phyloP scores from a whole-genome alignment of 2,113 vertebrate genomes.

The Lonchura striata region DNA sequence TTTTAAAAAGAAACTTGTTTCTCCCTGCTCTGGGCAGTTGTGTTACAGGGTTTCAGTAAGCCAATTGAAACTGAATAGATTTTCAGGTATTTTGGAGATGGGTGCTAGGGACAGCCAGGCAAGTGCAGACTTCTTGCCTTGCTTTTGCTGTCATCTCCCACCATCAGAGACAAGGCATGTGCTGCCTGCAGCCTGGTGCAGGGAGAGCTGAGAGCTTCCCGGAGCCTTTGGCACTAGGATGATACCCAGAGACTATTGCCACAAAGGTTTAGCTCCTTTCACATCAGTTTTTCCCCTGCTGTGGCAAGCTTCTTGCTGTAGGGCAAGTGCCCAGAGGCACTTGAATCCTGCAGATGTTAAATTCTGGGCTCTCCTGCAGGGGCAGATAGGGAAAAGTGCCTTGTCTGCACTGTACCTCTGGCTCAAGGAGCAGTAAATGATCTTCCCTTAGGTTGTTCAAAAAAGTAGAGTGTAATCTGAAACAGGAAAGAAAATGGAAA shows the following conservation, averaged over 20 bases:
- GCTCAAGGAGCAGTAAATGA: not conserved
- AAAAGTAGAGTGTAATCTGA: not conserved
- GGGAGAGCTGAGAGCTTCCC: not conserved
- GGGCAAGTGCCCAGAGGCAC: fast-evolving
- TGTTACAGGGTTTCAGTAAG: not conserved
- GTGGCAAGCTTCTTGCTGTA: not conserved
- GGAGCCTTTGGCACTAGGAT: not conserved
- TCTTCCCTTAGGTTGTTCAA: not conserved
- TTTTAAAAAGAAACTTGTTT: constrained; percentile 6
- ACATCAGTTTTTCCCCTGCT: fast-evolving
- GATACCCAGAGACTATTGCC: not conserved
- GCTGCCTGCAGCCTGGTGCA: not conserved
- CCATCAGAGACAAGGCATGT: fast-evolving
- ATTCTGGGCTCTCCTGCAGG: not conserved
- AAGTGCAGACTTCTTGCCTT: not conserved
- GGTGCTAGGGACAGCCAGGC: not conserved
- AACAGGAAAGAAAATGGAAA: not conserved
- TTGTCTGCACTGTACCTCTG: too few species aligned
- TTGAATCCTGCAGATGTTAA: not conserved
- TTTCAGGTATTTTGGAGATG: not conserved
- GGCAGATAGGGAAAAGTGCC: not conserved
- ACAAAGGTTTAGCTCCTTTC: not conserved
- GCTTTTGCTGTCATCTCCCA: not conserved
- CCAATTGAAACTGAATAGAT: not conserved
- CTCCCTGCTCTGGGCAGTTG: not conserved